Conservation (phyloP, 2,113 vertebrate genomes). For the Nibea albiflora region DNA sequence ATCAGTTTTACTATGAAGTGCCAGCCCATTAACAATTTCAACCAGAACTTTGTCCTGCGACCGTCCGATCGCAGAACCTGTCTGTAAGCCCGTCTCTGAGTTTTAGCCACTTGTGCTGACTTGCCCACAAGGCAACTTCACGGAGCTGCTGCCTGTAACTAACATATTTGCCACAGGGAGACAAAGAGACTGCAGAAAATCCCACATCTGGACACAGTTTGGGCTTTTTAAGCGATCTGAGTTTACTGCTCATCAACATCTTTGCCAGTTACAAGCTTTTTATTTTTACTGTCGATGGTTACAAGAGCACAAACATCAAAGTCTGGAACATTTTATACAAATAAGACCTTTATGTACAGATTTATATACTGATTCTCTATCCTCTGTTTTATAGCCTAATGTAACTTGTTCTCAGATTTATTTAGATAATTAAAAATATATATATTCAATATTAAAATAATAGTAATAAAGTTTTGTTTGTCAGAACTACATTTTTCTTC, state of each 20-base stretch:
- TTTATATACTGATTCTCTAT: neutral
- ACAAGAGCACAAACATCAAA: neutral
- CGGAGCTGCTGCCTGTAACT: neutral
- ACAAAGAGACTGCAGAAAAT: neutral
- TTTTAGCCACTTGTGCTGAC: neutral
- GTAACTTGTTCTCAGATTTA: neutral
- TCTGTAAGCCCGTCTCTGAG: neutral
- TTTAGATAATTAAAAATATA: too few relatives aligned
- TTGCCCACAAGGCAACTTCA: neutral
- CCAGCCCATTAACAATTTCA: neutral
- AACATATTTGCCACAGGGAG: neutral
- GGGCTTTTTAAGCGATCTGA: neutral
- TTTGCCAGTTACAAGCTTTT: neutral
- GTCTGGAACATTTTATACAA: neutral
- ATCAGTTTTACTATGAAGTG: neutral
- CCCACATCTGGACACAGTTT: neutral
- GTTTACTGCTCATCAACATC: neutral
- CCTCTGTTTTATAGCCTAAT: too few relatives aligned
- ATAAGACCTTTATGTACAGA: too few relatives aligned
- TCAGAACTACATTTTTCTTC: neutral
- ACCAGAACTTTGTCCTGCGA: neutral
- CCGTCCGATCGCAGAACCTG: neutral
- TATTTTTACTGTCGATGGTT: too few relatives aligned
- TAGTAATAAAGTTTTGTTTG: neutral
- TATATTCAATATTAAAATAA: neutral